Conservation (phyloP, 2,888 invertebrate species). For the Dynastes tityus region DNA sequence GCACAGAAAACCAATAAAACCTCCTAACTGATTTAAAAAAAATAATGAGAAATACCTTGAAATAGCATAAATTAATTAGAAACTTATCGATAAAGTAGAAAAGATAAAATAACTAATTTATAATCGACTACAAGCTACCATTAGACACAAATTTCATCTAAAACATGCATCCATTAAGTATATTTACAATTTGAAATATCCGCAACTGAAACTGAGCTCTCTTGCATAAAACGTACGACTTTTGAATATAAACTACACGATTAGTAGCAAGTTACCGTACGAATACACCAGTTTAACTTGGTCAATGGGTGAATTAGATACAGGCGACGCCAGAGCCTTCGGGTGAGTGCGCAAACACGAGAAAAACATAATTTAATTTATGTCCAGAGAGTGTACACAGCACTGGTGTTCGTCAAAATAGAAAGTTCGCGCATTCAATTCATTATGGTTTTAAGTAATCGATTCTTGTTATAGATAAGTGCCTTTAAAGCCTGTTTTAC, state of each 20-base stretch:
- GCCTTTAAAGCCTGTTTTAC: too few species aligned
- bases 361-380: conserved; percentile 28
- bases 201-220: conserved; percentile 20
- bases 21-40: too few species aligned
- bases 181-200: conserved; percentile 22
- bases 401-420: conserved; percentile 20
- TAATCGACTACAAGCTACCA: background rate
- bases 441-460: conserved; percentile 1
- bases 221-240: conserved; percentile 24
- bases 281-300: conserved; percentile 25
- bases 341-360: conserved; percentile 9
- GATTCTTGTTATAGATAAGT: background rate
- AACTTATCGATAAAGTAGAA: background rate
- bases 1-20: too few species aligned
- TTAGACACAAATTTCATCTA: conserved; percentile 22
- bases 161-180: conserved; percentile 30
- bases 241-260: conserved; percentile 34
- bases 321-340: conserved; percentile 17
- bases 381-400: background rate
- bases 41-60: conserved; percentile 1
- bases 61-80: background rate
- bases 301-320: conserved; percentile 39
- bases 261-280: conserved; percentile 30
- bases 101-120: background rate
- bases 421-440: conserved; percentile 12